Evolutionary conservation across 1,140 invertebrate species (phyloP), one percentile per base, ranked within the genome.

Genomic region (Sycophila sp.): DNA sequence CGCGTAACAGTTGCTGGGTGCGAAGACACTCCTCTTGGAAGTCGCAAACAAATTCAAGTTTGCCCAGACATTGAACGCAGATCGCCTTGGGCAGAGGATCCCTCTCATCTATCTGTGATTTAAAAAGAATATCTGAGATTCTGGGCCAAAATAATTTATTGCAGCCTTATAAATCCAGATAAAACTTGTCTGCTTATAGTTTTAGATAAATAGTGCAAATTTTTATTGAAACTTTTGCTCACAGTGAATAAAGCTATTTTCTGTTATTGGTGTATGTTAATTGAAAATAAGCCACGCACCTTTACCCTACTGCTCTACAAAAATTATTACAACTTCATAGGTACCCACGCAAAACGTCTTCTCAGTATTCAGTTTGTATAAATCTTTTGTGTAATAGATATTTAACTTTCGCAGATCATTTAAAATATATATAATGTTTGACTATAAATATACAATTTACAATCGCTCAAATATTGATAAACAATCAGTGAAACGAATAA

Each of bases 1-100:
- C 76, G 67, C 78, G 82, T 75, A 86, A 81, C 75, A 79, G 72
- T 76, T 83, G 77, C 79, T 86, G 85, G 71, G 83, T 85, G 65
- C 82, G 84, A 65, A 85, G 81, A 81, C 84, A 86, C 76, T 86
- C 83, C 75, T 86, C 85, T 84, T 86, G 85, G 69, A 86, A 86
- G 75, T 86, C 85, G 65, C 85, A 86, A 78, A 86, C 83, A 71
- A 86, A 86, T 82, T 86, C 85, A 58, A 86, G 82, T 76, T 86
- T 86, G 38, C 84, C 84, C 77, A 86, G 76, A 81, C 85, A 86
- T 66, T 86, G 84, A 76, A 86, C 82, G 77, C 85, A 86, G 74
- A 86, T 86, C 73, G 77, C 77, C 76, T 86, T 86, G 51, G 85
- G 84, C 68, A 86, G 79, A 78, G 80, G 80, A 81, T 86, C 85